These are phyloP conservation scores for Hycleus phaleratus DNA, from an alignment of 1,140 invertebrate genomes.

Conservation along the genomic window DNA sequence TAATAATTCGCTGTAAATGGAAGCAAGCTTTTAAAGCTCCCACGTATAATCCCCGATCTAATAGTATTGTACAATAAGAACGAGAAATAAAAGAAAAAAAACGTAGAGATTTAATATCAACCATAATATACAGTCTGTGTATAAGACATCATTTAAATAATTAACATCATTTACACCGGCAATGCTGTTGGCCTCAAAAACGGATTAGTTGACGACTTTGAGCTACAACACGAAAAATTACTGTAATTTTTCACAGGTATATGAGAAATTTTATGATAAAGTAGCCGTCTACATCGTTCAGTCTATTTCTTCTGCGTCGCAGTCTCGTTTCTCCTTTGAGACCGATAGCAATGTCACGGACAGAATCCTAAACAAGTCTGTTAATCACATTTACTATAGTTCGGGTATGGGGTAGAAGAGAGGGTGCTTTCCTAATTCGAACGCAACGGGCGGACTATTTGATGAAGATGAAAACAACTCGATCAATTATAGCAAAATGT, in stretches of 20 bases:
- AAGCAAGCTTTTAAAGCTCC: no score
- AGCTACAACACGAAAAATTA: slow-evolving; percentile 15
- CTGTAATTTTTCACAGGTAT: slow-evolving; percentile 25
- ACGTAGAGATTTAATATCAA: no score
- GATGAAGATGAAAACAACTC: slow-evolving; percentile 22
- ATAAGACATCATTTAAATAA: slow-evolving; percentile 7
- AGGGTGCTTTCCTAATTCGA: slow-evolving; percentile 13
- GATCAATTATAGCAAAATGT: slow-evolving; percentile 11
- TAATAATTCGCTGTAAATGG: no score
- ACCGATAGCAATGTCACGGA: slow-evolving; percentile 19
- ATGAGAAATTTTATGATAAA: slow-evolving; percentile 23
- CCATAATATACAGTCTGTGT: no score
- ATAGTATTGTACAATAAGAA: no score
- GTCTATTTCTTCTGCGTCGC: slow-evolving; percentile 8
- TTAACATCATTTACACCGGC: slow-evolving; percentile 8
- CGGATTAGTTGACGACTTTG: slow-evolving; percentile 1
- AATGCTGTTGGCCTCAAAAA: no score
- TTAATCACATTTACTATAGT: slow-evolving; percentile 27
- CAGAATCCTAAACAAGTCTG: slow-evolving; percentile 30
- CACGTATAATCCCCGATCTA: no score
- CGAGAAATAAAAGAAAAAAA: no score
- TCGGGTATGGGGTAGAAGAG: not conserved
- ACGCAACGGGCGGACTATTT: slow-evolving; percentile 19
- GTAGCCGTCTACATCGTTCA: slow-evolving; percentile 4
- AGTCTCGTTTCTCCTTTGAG: slow-evolving; percentile 13